A percentile compares a stretch with the other conserved stretches of the same genome.
phyloP scores from a whole-genome alignment of 2,888 invertebrate species.

The Lasius fuliginosus region DNA sequence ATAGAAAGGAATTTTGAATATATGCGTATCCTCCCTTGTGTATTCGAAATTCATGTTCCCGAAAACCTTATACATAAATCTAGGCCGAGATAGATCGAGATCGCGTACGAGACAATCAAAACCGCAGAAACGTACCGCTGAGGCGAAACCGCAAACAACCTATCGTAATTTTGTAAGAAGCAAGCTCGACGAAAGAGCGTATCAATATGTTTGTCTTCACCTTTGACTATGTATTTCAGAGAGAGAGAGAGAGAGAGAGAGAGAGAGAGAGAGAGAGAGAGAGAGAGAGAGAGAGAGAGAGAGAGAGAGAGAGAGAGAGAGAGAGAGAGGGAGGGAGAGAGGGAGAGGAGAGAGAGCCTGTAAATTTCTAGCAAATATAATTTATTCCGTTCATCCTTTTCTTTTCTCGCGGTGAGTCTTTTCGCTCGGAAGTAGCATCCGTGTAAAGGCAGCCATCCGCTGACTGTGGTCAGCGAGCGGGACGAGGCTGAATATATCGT shows the following conservation, averaged over 20 bases:
- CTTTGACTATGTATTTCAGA: background rate
- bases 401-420: constrained; percentile 55
- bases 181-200: background rate
- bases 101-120: constrained; percentile 28
- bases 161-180: background rate
- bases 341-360: background rate
- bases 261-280: background rate
- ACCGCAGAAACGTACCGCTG: background rate
- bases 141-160: constrained; percentile 41
- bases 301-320: background rate
- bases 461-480: constrained; percentile 59
- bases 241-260: background rate
- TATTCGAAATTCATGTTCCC: background rate
- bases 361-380: constrained; percentile 23
- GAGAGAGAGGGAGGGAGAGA: background rate
- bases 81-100: constrained; percentile 27
- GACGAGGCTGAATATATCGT: constrained; percentile 73
- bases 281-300: background rate
- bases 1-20: background rate
- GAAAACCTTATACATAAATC: background rate
- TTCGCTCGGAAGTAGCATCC: constrained; percentile 60
- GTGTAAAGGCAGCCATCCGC: constrained; percentile 64
- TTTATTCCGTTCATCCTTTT: background rate
- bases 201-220: constrained; percentile 13
- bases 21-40: background rate